Conservation (phyloP, 2,888 invertebrate genomes). For the Drosophila nigricruria region DNA sequence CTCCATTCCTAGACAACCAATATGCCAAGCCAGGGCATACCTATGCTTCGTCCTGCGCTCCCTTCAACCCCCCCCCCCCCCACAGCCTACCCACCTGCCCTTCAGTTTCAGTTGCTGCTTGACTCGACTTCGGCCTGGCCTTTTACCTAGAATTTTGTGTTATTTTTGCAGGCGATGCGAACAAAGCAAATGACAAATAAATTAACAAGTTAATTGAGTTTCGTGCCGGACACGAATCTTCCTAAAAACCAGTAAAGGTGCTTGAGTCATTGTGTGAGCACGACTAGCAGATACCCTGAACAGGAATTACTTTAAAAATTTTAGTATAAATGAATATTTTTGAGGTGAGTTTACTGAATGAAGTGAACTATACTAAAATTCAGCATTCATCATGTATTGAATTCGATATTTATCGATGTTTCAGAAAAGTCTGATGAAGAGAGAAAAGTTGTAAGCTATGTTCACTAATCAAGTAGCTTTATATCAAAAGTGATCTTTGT, state of each 20-base stretch:
- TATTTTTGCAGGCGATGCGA: constrained; percentile 50
- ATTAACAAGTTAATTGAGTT: constrained; percentile 80
- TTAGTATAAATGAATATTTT: too few species aligned
- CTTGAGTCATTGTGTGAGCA: not conserved
- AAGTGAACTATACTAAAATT: not conserved
- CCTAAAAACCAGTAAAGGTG: not conserved
- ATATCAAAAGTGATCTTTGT: not conserved
- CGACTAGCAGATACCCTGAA: not conserved
- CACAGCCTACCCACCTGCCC: too few species aligned
- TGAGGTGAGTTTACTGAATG: not conserved
- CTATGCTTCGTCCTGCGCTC: not conserved
- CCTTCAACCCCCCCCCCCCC: not conserved
- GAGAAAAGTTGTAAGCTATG: not conserved
- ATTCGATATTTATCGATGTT: constrained; percentile 1
- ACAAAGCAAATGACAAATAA: constrained; percentile 79
- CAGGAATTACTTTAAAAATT: too few species aligned
- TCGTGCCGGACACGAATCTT: constrained; percentile 51
- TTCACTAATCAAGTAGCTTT: not conserved
- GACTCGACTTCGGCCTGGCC: constrained; percentile 10
- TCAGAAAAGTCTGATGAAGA: too few species aligned
- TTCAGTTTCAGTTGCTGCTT: not conserved
- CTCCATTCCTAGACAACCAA: constrained; percentile 2
- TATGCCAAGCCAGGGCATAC: not conserved
- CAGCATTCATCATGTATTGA: not conserved
- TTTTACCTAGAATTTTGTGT: constrained; percentile 27